These are phyloP conservation scores for Caerostris darwini DNA, from an alignment of 1,140 invertebrate genomes.

Conservation along the genomic window DNA sequence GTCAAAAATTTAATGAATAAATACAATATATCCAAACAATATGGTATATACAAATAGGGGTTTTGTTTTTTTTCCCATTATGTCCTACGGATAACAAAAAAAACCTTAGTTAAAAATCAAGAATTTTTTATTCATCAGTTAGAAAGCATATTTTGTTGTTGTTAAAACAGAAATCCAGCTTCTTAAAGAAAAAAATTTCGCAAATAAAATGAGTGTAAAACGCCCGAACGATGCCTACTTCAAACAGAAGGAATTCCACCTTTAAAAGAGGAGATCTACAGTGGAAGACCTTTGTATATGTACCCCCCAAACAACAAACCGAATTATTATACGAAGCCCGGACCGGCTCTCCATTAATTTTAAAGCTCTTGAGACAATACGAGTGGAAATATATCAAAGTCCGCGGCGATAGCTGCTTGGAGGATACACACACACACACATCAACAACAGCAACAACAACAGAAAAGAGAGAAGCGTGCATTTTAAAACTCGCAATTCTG, in stretches of 20 bases:
- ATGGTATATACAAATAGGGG: no score
- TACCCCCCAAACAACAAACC: slow-evolving; percentile 44
- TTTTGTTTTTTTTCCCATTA: no score
- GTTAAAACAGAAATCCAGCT: no score
- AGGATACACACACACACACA: no score
- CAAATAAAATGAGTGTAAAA: background rate
- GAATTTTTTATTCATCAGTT: no score
- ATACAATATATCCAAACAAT: no score
- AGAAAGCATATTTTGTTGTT: no score
- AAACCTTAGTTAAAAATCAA: no score
- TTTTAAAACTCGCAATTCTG: slow-evolving; percentile 49
- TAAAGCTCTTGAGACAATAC: slow-evolving; percentile 73
- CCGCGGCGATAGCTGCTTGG: background rate
- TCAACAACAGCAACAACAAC: no score
- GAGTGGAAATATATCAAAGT: slow-evolving; percentile 63
- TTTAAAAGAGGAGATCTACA: background rate
- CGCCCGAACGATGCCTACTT: background rate
- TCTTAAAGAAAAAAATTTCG: background rate
- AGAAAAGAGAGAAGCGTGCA: slow-evolving; percentile 8
- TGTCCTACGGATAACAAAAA: no score
- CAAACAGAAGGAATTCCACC: background rate
- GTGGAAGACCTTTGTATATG: slow-evolving; percentile 17
- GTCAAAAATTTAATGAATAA: no score
- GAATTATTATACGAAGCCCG: slow-evolving; percentile 40
- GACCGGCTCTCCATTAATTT: slow-evolving; percentile 60